Percentiles rank a stretch among this genome's conserved stretches.
phyloP scores from a whole-genome alignment of 1,140 invertebrate species.

The Paracyclopina nana region DNA sequence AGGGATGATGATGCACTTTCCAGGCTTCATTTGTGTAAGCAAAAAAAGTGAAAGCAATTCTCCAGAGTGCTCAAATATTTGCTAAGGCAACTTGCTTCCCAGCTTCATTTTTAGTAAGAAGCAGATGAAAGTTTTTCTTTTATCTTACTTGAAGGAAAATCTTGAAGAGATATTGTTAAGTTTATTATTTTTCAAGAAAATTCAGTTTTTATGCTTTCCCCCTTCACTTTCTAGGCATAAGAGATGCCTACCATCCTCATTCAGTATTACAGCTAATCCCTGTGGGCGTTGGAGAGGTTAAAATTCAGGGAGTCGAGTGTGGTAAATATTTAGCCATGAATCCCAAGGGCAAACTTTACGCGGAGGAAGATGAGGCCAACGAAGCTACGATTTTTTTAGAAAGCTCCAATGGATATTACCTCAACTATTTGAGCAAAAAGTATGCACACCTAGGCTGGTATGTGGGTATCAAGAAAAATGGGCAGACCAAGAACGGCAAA shows the following conservation, averaged over 20 bases:
- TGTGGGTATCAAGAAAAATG: conserved; percentile 40
- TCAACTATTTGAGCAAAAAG: conserved; percentile 30
- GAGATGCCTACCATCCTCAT: conserved; percentile 3
- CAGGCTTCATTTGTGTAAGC: too few relatives aligned
- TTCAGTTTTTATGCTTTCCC: too few relatives aligned
- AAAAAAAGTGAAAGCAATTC: not conserved
- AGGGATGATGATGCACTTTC: too few relatives aligned
- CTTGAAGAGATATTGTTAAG: too few relatives aligned
- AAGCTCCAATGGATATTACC: conserved; percentile 33
- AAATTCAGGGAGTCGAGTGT: conserved; percentile 35
- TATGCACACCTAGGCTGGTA: conserved; percentile 39
- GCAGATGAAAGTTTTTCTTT: too few relatives aligned
- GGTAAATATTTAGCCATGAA: conserved; percentile 39
- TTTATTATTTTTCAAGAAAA: too few relatives aligned
- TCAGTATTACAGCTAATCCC: conserved; percentile 35
- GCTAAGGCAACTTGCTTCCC: not conserved
- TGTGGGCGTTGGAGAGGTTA: conserved; percentile 32
- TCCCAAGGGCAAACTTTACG: conserved; percentile 37
- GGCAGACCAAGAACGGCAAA: conserved; percentile 35
- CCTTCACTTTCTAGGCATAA: not conserved
- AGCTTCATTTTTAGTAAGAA: not conserved
- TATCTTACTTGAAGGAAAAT: too few relatives aligned
- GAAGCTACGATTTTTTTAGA: conserved; percentile 38
- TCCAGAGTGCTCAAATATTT: not conserved
- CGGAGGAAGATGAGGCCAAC: conserved; percentile 33